Evolutionary conservation across 2,888 invertebrate genomes (phyloP).

Genomic region (Euproctis similis): DNA sequence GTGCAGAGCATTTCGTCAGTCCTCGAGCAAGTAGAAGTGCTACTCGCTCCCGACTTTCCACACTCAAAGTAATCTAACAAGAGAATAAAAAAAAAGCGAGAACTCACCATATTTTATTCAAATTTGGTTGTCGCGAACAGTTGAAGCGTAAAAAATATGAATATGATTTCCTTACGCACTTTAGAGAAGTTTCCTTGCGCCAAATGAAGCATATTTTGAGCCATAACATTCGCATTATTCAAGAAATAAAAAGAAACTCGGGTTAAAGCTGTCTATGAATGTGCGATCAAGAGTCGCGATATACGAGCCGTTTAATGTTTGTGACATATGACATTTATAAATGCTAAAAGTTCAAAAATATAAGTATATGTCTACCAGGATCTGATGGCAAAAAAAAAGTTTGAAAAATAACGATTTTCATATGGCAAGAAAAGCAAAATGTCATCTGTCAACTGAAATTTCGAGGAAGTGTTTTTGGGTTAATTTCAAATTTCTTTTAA

Average conservation of each 20-base stretch:
- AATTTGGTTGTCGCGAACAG: conserved; percentile 56
- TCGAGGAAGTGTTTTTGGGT: no score
- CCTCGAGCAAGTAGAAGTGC: conserved; percentile 14
- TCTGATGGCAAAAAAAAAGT: no score
- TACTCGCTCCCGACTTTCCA: conserved; percentile 12
- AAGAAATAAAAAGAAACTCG: conserved; percentile 34
- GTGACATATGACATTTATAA: no score
- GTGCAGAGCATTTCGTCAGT: conserved; percentile 2
- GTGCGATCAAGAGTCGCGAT: conserved; percentile 12
- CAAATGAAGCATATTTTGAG: conserved; percentile 73
- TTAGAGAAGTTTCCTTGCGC: conserved; percentile 59
- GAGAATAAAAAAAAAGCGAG: conserved; percentile 20
- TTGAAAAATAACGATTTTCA: no score
- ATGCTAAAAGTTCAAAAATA: no score
- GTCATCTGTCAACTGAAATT: no score
- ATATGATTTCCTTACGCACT: conserved; percentile 69
- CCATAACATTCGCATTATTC: conserved; percentile 73
- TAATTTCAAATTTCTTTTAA: no score
- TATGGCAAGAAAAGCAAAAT: no score
- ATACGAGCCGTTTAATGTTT: background rate
- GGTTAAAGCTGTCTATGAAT: conserved; percentile 17
- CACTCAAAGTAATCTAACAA: conserved; percentile 27
- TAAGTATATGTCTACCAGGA: no score
- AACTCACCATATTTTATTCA: conserved; percentile 50
- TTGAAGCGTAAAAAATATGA: conserved; percentile 73